Conservation (phyloP, 2,888 invertebrate species). For the Pseudolycoriella hygida region DNA sequence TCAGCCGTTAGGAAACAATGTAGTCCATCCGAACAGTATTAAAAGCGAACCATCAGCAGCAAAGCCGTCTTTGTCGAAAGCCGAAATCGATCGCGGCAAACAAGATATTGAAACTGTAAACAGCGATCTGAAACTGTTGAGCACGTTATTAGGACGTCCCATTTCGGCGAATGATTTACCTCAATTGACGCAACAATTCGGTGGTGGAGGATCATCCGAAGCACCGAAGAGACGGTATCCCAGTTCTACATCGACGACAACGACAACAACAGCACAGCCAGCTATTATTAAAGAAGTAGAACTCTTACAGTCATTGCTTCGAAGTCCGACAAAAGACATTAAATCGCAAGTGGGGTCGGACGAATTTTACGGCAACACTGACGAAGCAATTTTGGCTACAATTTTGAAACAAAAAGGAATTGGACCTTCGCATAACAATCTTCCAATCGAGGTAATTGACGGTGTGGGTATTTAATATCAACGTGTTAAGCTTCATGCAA, state of each 20-base stretch:
- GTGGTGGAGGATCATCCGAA: constrained; percentile 13
- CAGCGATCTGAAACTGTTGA: constrained; percentile 17
- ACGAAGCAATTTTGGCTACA: constrained; percentile 51
- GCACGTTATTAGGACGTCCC: constrained; percentile 16
- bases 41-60: constrained; percentile 12
- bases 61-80: constrained; percentile 11
- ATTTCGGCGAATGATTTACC: constrained; percentile 15
- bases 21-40: constrained; percentile 3
- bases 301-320: constrained; percentile 13
- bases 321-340: background rate
- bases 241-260: constrained; percentile 17
- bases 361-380: constrained; percentile 36
- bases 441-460: constrained; percentile 18
- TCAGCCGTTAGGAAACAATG: constrained; percentile 3
- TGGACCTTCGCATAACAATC: constrained; percentile 37
- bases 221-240: constrained; percentile 4
- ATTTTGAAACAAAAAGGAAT: constrained; percentile 54
- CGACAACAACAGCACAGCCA: constrained; percentile 21
- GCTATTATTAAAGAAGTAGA: constrained; percentile 14
- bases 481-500: background rate
- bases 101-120: constrained; percentile 16
- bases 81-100: constrained; percentile 11
- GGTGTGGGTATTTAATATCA: background rate
- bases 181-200: constrained; percentile 12
- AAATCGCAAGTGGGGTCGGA: constrained; percentile 19